Evolutionary conservation across 1,140 invertebrate genomes (phyloP), one percentile per base, ranked within the genome.

Genomic region (Zeugodacus cucurbitae): DNA sequence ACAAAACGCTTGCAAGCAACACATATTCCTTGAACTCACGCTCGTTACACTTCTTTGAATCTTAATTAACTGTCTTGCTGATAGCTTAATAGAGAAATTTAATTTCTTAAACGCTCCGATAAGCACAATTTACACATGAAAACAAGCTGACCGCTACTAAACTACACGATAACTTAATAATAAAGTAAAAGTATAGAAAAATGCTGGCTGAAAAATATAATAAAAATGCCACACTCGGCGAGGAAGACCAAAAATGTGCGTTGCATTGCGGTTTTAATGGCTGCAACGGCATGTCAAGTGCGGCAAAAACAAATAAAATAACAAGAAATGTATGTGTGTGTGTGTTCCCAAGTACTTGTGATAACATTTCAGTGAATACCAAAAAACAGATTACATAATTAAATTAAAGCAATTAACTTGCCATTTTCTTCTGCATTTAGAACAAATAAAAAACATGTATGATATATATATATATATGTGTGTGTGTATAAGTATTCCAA

Each of bases 331-430:
- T n/a, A 14, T 78, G 22, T 20, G 20, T 78, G 41, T 78, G 37
- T 44, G 5, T 44, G 20, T 78, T 20, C 2, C 7, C 2, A 62
- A n/a, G 20, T 54, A 82, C 2, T 82, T 82, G 74, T 82, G 41
- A n/a, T 82, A 82, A 29, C n/a, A 54, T 14, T 82, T 82, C n/a
- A 82, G 26, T 17, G 74, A 82, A 82, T 22, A 29, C 74, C 44
- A 54, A 82, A 82, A 29, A 48, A n/a, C 11, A 82, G 74, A 82
- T 54, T 82, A 82, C 74, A 82, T 82, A 82, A 82, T 82, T 82
- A 48, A 82, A 82, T 82, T 82, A 82, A 82, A 34, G n/a, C 74
- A 82, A 82, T 48, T 82, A 82, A 82, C 74, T 82, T 82, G 74
- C 41, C 74, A 82, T 82, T 82, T 74, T 82, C 74, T 82, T 82